Evolutionary conservation across 2,797 vertebrate genomes (phyloP).

Genomic region (Lacerta agilis): DNA sequence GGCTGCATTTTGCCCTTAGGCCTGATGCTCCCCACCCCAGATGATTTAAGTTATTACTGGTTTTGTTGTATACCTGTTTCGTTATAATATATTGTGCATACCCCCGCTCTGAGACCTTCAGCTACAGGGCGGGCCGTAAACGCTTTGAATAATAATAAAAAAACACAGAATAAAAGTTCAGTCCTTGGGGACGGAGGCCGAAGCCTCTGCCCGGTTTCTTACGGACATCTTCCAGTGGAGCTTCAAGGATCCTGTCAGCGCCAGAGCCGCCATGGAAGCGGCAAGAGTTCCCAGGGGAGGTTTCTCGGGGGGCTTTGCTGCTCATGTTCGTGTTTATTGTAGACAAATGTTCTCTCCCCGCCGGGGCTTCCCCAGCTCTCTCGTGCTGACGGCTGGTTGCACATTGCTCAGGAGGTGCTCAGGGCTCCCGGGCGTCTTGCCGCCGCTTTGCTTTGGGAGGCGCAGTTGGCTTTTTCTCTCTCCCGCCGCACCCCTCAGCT

Average conservation of each 20-base stretch:
- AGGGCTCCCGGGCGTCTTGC: not conserved
- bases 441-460: not conserved
- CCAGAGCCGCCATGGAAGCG: not conserved
- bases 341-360: conserved; percentile 17
- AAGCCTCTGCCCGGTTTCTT: not conserved
- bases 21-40: no score
- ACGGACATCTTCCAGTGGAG: no score
- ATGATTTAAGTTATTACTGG: no score
- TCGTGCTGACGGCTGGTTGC: conserved; percentile 13
- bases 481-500: not conserved
- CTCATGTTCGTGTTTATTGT: not conserved
- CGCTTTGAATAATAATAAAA: no score
- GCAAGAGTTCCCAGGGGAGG: conserved; percentile 9
- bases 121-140: no score
- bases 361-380: not conserved
- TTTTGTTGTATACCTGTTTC: no score
- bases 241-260: not conserved
- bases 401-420: conserved; percentile 3
- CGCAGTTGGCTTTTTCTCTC: not conserved
- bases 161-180: not conserved
- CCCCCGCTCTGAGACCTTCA: no score
- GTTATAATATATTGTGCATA: no score
- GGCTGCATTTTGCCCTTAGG: no score
- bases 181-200: not conserved
- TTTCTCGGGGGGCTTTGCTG: conserved; percentile 23